Evolutionary conservation across 2,888 invertebrate genomes (phyloP).

Genomic region (Rhagophthalmus giganteus): DNA sequence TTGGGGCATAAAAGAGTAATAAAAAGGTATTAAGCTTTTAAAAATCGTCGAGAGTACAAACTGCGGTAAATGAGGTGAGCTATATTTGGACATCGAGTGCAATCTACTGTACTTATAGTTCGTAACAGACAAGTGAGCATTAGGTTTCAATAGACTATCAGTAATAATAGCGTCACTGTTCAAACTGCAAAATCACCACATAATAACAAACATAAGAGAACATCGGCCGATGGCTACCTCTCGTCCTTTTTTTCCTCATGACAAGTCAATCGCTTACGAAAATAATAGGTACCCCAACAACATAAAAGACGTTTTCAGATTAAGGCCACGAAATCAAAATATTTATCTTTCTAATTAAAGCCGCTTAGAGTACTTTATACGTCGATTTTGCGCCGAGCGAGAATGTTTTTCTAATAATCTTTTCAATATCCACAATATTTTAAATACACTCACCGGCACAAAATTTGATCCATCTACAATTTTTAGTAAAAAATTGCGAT

Average conservation of each 20-base stretch:
- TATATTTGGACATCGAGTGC: slow-evolving; percentile 39
- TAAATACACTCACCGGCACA: too few relatives aligned
- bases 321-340: background rate
- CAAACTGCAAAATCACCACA: too few relatives aligned
- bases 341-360: background rate
- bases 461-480: too few relatives aligned
- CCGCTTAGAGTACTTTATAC: background rate
- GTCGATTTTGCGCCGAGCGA: too few relatives aligned
- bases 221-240: background rate
- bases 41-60: slow-evolving; percentile 38
- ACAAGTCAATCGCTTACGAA: background rate
- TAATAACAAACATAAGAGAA: too few relatives aligned
- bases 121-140: slow-evolving; percentile 28
- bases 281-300: background rate
- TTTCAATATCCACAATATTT: too few relatives aligned
- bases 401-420: too few relatives aligned
- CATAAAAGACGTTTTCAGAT: background rate
- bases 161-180: slow-evolving; percentile 9
- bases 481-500: too few relatives aligned
- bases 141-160: slow-evolving; percentile 33
- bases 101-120: slow-evolving; percentile 34
- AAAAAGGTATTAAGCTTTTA: background rate
- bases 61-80: slow-evolving; percentile 35
- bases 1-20: too few relatives aligned
- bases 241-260: background rate